Percentiles rank a stretch among this genome's conserved stretches.
phyloP scores from a whole-genome alignment of 2,888 invertebrate genomes.

The Lacanobia wlatinum region DNA sequence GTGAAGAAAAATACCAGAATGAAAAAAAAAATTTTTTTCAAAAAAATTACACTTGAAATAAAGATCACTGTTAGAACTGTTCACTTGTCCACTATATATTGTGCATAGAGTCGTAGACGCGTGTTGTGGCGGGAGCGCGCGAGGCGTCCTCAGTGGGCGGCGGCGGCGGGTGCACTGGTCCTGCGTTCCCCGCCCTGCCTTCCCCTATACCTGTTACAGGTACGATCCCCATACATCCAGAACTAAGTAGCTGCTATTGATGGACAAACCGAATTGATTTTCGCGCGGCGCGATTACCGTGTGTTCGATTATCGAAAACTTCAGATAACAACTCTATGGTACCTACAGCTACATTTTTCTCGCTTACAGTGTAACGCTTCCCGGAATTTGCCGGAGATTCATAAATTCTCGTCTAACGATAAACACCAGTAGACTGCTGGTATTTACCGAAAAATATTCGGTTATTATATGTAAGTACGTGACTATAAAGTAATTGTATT shows the following conservation, averaged over 20 bases:
- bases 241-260: conserved; percentile 88
- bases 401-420: conserved; percentile 71
- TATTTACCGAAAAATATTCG: conserved; percentile 63
- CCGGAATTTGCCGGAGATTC: conserved; percentile 68
- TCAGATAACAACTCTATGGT: conserved; percentile 41
- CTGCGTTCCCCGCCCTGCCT: conserved; percentile 77
- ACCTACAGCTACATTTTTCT: conserved; percentile 55
- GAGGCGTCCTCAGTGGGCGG: conserved; percentile 78
- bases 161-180: conserved; percentile 84
- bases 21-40: conserved; percentile 22
- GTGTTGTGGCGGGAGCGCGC: conserved; percentile 70
- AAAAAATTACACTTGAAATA: conserved; percentile 51
- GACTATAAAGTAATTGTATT: conserved; percentile 61
- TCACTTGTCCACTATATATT: conserved; percentile 74
- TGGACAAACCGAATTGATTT: conserved; percentile 88
- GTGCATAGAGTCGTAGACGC: conserved; percentile 68
- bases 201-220: conserved; percentile 87
- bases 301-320: conserved; percentile 42
- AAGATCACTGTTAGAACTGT: conserved; percentile 65
- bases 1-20: conserved; percentile 32
- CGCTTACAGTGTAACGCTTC: conserved; percentile 61
- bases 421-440: conserved; percentile 68
- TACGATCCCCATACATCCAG: conserved; percentile 81
- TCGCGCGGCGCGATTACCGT: conserved; percentile 71
- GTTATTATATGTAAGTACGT: conserved; percentile 66